Base-by-base conservation (phyloP, 2,797 vertebrate species). In the Pseudotriccus pelzelni region DNA sequence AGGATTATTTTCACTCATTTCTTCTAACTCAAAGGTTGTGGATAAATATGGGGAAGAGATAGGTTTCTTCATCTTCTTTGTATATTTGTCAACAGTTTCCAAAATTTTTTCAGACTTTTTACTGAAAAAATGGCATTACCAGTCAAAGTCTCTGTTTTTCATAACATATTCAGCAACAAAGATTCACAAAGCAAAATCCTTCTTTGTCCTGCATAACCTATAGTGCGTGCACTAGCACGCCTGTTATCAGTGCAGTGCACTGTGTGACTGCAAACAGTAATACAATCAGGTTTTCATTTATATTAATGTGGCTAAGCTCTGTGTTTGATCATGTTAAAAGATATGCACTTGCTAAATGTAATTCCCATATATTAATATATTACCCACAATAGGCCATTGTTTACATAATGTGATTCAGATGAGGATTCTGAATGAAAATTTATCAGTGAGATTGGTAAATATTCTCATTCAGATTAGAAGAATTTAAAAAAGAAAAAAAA, bases 341-440 rank as follows among this genome's bases (percentile, higher is more conserved):
- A 97, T 96, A 95, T 23, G 88, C 78, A 74, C 94, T 92, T 92
- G 92, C 90, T 68, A 85, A 96, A 91, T 88, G 97, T 96, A 97
- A 97, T 97, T 96, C 96, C 96, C 96, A 94, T 97, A 89, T 95
- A 97, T 97, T 94, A 96, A 91, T 75, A 95, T 94, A 97, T 97
- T 97, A 96, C 86, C 93, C 90, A 56, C 86, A 94, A 97, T 96
- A 97, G 91, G 86, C 93, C 88, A 93, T 96, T 97, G 97, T 97
- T 97, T 97, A 96, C 22, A 7, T 85, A 97, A 74, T 89, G 62
- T 62, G 95, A 87, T 89, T 97, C 93, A 84, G 94, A 93, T 85
- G 81, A 96, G 87, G 41, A 82, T 87, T 97, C 63, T 50, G 89
- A 96, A 96, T 87, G 27, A 73, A 97, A 97, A 96, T 94, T 95